Evolutionary conservation across 2,888 invertebrate genomes (phyloP).

Genomic region (Geophilus truncorum): DNA sequence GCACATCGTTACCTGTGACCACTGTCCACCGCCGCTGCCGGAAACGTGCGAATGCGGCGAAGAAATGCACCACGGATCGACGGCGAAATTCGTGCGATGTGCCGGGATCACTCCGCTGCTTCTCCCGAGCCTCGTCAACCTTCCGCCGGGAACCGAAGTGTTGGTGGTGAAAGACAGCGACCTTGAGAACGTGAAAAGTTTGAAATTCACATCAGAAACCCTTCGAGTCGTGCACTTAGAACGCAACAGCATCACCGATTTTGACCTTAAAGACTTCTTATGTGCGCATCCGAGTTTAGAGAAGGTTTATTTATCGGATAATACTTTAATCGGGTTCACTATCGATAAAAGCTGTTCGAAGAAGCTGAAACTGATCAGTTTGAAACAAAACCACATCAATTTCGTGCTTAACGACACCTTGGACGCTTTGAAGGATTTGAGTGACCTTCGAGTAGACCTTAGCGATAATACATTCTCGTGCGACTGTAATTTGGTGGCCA

Average conservation of each 20-base stretch:
- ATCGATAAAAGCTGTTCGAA: not conserved
- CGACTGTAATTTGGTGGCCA: not conserved
- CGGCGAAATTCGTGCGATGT: not conserved
- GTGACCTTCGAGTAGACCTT: not conserved
- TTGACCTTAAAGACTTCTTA: not conserved
- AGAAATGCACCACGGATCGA: not conserved
- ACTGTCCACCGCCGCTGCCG: not conserved
- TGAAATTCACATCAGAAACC: not conserved
- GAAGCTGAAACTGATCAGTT: not conserved
- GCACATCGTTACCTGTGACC: not conserved
- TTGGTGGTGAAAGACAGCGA: not conserved
- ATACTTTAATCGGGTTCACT: not conserved
- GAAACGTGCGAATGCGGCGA: not conserved
- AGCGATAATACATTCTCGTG: not conserved
- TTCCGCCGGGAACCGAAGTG: not conserved
- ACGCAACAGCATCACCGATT: not conserved
- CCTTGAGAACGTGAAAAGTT: not conserved
- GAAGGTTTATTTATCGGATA: not conserved
- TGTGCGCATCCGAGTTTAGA: not conserved
- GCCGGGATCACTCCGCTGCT: not conserved
- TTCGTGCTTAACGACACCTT: not conserved
- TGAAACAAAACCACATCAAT: not conserved
- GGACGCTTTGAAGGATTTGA: not conserved
- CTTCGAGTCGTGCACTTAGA: not conserved
- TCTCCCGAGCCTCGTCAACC: not conserved